phyloP scores from a whole-genome alignment of 2,797 vertebrate genomes.

The Gallinago nigripennis region DNA sequence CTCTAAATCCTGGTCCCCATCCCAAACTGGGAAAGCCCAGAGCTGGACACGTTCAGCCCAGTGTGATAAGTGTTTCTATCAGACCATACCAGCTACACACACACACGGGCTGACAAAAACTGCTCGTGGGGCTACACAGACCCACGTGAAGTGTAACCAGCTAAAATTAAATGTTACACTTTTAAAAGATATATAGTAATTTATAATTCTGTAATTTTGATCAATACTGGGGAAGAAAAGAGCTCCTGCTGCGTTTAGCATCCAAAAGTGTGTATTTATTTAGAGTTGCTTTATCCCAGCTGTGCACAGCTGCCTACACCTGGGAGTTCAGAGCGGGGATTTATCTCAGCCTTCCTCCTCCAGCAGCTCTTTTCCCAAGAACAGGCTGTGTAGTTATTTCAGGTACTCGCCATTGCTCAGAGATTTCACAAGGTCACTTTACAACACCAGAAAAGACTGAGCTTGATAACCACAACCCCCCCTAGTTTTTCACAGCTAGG shows the following conservation, averaged over 20 bases:
- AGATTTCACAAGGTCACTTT: background rate
- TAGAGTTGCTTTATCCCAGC: background rate
- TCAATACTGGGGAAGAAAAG: background rate
- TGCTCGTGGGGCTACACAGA: background rate
- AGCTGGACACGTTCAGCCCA: background rate
- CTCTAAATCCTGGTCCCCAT: background rate
- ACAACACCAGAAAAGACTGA: background rate
- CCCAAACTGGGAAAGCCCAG: background rate
- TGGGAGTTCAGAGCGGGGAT: background rate
- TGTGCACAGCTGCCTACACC: background rate
- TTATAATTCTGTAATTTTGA: background rate
- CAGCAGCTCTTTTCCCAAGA: background rate
- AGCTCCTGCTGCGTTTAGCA: background rate
- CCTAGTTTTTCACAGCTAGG: background rate
- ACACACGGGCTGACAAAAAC: background rate
- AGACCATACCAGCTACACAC: background rate
- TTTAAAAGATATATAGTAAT: background rate
- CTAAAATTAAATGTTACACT: background rate
- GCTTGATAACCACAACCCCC: background rate
- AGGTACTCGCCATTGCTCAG: background rate
- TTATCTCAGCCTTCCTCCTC: background rate
- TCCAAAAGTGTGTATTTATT: fast-evolving
- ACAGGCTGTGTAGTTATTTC: background rate
- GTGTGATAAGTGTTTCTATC: fast-evolving
- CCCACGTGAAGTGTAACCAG: fast-evolving